Evolutionary conservation across 2,888 invertebrate genomes (phyloP).

Genomic region (Nymphalis urticae): DNA sequence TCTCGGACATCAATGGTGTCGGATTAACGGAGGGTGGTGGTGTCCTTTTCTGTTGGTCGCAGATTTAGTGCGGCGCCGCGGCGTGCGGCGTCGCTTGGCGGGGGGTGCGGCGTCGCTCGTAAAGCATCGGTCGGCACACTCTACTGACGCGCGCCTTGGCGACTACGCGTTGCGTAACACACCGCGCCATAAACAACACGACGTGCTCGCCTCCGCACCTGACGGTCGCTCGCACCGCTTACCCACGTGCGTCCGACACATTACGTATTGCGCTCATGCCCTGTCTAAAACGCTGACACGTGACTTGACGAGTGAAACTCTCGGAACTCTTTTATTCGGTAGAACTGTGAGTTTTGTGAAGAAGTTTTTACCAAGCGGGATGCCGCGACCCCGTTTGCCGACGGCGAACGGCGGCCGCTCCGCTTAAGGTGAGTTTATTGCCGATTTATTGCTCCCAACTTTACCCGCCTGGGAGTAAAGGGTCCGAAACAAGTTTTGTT

Average conservation of each 20-base stretch:
- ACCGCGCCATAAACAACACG: constrained; percentile 79
- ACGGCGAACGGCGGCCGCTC: constrained; percentile 72
- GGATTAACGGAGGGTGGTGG: constrained; percentile 76
- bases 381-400: constrained; percentile 74
- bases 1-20: constrained; percentile 73
- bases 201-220: constrained; percentile 70
- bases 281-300: constrained; percentile 77
- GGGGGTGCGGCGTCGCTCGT: constrained; percentile 76
- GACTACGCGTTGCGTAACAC: constrained; percentile 80
- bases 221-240: constrained; percentile 50
- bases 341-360: constrained; percentile 77
- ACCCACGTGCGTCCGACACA: constrained; percentile 73
- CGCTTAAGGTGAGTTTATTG: constrained; percentile 80
- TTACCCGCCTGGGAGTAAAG: constrained; percentile 57
- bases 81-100: constrained; percentile 73
- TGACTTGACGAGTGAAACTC: constrained; percentile 75
- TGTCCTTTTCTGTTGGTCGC: constrained; percentile 78
- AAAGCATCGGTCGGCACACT: constrained; percentile 81
- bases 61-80: constrained; percentile 81
- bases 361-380: constrained; percentile 69
- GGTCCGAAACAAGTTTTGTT: constrained; percentile 62
- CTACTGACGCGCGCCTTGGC: constrained; percentile 80
- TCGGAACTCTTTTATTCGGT: constrained; percentile 58
- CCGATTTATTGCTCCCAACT: constrained; percentile 74
- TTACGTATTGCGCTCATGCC: constrained; percentile 78